phyloP scores from a whole-genome alignment of 2,113 vertebrate species.

The Pandion haliaetus region DNA sequence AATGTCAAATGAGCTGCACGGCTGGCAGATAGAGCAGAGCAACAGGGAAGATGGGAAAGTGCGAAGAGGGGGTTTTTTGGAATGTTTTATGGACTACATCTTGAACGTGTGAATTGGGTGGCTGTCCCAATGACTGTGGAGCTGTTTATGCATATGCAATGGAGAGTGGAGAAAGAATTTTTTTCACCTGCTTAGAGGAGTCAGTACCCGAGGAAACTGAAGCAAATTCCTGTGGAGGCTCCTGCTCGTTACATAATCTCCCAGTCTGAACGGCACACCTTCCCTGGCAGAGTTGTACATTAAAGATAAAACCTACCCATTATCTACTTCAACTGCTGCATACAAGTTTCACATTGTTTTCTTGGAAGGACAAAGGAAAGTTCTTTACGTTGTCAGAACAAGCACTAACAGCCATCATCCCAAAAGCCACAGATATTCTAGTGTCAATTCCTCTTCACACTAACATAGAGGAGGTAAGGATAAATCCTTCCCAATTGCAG shows the following conservation, averaged over 20 bases:
- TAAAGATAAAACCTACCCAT: neutral
- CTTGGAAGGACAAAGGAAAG: neutral
- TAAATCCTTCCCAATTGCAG: neutral
- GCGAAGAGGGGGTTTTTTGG: constrained; percentile 37
- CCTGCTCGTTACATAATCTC: neutral
- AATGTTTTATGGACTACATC: constrained; percentile 56
- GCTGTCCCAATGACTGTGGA: constrained; percentile 46
- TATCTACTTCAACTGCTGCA: neutral
- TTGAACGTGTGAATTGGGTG: constrained; percentile 44
- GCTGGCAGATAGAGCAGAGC: constrained; percentile 58
- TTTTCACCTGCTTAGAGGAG: constrained; percentile 31
- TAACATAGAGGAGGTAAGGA: neutral
- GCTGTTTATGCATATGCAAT: constrained; percentile 62
- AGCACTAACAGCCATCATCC: neutral
- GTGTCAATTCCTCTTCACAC: neutral
- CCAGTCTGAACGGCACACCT: neutral
- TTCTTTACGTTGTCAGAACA: neutral
- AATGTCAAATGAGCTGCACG: constrained; percentile 64
- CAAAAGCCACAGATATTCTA: neutral
- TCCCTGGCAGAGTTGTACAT: neutral
- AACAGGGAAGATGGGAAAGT: constrained; percentile 53
- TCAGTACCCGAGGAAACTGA: neutral
- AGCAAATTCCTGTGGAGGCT: neutral
- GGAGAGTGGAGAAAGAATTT: constrained; percentile 48
- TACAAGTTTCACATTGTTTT: neutral